phyloP scores from a whole-genome alignment of 2,797 vertebrate genomes.

The Cyprinodon diabolis region DNA sequence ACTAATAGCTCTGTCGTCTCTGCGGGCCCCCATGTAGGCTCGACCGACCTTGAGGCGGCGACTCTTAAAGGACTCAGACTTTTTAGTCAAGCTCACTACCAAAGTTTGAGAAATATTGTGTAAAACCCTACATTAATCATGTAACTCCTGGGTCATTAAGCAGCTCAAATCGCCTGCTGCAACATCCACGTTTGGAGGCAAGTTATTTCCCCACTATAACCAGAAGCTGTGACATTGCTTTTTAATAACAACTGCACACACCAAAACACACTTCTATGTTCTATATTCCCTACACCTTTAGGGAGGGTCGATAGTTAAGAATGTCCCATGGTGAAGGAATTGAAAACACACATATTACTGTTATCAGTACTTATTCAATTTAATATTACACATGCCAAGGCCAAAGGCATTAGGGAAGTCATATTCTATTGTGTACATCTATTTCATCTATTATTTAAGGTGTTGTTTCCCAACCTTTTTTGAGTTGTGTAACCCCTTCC shows the following conservation, averaged over 20 bases:
- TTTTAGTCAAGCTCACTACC: conserved; percentile 26
- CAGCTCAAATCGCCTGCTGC: conserved; percentile 53
- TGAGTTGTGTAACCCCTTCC: too few relatives aligned
- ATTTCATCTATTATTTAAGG: too few relatives aligned
- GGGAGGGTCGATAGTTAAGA: conserved; percentile 28
- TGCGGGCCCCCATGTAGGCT: conserved; percentile 64
- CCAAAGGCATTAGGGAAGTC: too few relatives aligned
- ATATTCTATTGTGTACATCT: too few relatives aligned
- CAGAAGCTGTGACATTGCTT: conserved; percentile 61
- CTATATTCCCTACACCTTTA: conserved; percentile 7
- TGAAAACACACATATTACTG: not conserved
- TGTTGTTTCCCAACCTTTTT: too few relatives aligned
- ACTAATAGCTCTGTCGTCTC: conserved; percentile 73
- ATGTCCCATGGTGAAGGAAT: not conserved
- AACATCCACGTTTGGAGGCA: conserved; percentile 62
- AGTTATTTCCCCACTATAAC: conserved; percentile 54
- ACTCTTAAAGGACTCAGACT: conserved; percentile 62
- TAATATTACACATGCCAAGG: too few relatives aligned
- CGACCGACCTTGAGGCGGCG: conserved; percentile 66
- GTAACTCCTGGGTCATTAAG: conserved; percentile 67
- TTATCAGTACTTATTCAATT: too few relatives aligned
- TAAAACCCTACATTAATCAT: conserved; percentile 73
- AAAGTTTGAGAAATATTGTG: conserved; percentile 59
- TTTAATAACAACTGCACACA: conserved; percentile 45
- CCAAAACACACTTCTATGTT: not conserved